Percentiles rank a stretch among this genome's conserved stretches.
phyloP scores from a whole-genome alignment of 2,113 vertebrate genomes.

The Probosciger aterrimus region DNA sequence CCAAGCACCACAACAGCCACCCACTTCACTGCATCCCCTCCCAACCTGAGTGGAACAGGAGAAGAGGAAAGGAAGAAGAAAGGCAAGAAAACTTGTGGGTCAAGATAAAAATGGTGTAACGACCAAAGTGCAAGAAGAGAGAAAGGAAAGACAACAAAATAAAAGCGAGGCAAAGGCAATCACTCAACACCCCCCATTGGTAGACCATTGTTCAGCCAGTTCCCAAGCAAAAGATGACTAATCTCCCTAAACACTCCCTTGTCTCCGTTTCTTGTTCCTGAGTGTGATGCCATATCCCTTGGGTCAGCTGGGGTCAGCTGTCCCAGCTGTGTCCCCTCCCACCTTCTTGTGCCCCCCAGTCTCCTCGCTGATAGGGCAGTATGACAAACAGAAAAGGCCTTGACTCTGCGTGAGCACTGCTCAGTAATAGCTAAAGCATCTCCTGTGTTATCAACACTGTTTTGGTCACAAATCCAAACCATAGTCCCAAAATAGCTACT shows the following conservation, averaged over 20 bases:
- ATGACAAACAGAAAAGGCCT: not conserved
- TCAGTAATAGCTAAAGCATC: not conserved
- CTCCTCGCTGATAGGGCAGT: not conserved
- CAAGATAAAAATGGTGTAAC: not conserved
- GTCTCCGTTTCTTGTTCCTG: not conserved
- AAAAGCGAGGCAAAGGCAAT: not conserved
- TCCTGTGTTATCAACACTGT: not conserved
- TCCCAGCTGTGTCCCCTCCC: not conserved
- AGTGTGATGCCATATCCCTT: not conserved
- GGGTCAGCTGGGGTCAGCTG: not conserved
- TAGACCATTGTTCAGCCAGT: not conserved
- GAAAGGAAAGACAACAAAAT: not conserved
- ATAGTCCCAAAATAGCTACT: not conserved
- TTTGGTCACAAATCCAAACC: not conserved
- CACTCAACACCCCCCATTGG: too few relatives aligned
- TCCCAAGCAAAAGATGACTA: not conserved
- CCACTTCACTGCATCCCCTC: not conserved
- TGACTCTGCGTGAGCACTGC: not conserved
- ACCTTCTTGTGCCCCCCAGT: not conserved
- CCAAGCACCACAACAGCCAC: not conserved
- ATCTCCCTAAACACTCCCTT: not conserved
- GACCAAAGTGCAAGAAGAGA: not conserved
- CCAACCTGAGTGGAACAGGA: accelerated
- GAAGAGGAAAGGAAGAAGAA: not conserved
- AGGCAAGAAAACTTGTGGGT: not conserved